A percentile compares a stretch with the other conserved stretches of the same genome.
Evolutionary conservation across 2,888 invertebrate genomes (phyloP).

Genomic region (Anaspis maculata): DNA sequence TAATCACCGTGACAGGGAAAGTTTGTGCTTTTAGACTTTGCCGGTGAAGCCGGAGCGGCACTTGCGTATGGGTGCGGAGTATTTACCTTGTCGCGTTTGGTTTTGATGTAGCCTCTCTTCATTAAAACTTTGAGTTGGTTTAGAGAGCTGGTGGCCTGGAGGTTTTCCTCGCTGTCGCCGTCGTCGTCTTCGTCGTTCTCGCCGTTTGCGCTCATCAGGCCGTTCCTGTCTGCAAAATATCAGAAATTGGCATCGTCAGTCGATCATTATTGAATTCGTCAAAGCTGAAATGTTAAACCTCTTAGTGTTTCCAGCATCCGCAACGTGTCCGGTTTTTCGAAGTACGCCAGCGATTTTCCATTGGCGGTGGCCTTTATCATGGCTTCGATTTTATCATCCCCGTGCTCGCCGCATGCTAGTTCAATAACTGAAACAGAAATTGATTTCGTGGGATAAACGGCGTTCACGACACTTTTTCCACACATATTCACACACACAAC

Average conservation of each 20-base stretch:
- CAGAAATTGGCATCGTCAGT: too few species aligned
- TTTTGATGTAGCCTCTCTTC: constrained; percentile 62
- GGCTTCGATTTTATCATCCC: constrained; percentile 63
- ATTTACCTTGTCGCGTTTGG: constrained; percentile 61
- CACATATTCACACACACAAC: too few species aligned
- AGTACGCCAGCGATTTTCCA: constrained; percentile 61
- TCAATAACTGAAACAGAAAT: constrained; percentile 66
- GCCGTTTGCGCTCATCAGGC: too few species aligned
- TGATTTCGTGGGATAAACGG: not conserved
- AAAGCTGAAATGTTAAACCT: too few species aligned
- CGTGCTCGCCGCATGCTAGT: constrained; percentile 86
- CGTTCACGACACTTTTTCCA: not conserved
- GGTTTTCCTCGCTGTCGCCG: constrained; percentile 14
- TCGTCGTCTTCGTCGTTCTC: too few species aligned
- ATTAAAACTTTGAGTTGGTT: constrained; percentile 67
- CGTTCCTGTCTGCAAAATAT: too few species aligned
- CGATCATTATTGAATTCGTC: too few species aligned
- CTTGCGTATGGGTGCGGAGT: too few species aligned
- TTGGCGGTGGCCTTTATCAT: constrained; percentile 62
- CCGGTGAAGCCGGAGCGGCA: too few species aligned
- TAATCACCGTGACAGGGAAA: too few species aligned
- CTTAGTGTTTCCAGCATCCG: too few species aligned
- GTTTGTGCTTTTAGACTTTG: too few species aligned
- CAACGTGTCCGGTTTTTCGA: constrained; percentile 53
- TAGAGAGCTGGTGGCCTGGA: constrained; percentile 61